Evolutionary conservation across 2,888 invertebrate genomes (phyloP), one percentile per base, ranked within the genome.

Genomic region (Lamellibrachia columna): DNA sequence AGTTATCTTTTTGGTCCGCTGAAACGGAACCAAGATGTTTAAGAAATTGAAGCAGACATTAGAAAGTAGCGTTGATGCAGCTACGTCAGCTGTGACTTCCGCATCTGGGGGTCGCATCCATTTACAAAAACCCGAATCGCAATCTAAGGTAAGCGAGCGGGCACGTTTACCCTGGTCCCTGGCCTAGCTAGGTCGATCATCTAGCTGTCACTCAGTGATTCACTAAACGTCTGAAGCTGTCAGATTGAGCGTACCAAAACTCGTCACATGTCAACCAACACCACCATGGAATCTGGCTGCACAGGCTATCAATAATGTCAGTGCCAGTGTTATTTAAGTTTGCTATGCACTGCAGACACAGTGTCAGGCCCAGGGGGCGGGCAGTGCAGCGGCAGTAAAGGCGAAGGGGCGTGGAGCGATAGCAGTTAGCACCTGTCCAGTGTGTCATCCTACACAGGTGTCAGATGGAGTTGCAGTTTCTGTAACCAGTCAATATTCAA

Each of bases 61-160:
- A 75, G 75, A 75, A 75, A 75, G 15, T 75, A 75, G 75, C 22
- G 75, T 75, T 75, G 75, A 75, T n/a, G 75, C 75, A 75, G 75
- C 75, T 22, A 22, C 75, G 75, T 75, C 75, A 75, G 75, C 75
- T 6, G 75, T 75, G 15, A 75, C 75, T 75, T 75, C 75, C 22
- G 75, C 75, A 75, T 75, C 75, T 22, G 75, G 75, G 75, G 75
- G 75, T 75, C 75, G 75, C 22, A 75, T 75, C 75, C 15, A 75
- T 75, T 75, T 75, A 75, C 75, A 75, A 75, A 75, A 75, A 75
- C 75, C 75, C 15, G 75, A 75, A 75, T 22, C 22, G 75, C 75
- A 75, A 60, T 60, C 60, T 60, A 60, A 60, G 75, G 75, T 75
- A 75, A 75, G 15, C 75, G 75, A 22, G 75, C 75, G n/a, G 22